Conservation (phyloP, 2,113 vertebrate species). For the Raja brachyura region DNA sequence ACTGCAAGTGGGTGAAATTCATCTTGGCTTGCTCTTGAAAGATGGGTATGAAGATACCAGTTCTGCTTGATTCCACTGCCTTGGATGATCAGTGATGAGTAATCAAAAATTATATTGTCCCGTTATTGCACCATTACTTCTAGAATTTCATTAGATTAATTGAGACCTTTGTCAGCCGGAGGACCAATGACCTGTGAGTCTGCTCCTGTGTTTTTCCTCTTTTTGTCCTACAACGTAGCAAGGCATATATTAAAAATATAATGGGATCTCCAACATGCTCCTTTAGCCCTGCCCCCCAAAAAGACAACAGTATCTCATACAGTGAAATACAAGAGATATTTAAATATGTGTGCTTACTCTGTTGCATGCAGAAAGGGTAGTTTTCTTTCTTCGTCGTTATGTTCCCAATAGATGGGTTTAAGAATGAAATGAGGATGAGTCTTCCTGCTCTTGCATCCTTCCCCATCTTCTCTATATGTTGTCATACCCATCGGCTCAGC, state of each 20-base stretch:
- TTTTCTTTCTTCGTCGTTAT: not conserved
- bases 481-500: not conserved
- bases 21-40: no score
- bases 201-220: not conserved
- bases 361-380: not conserved
- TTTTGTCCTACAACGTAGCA: not conserved
- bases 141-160: not conserved
- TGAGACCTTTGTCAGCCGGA: not conserved
- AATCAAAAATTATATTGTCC: not conserved
- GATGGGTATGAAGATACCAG: no score
- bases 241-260: no score
- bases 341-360: not conserved
- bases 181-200: not conserved
- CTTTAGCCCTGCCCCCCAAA: not conserved
- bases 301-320: not conserved
- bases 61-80: no score
- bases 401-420: not conserved
- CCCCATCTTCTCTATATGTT: not conserved
- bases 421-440: not conserved
- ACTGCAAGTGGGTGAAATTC: no score
- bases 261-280: not conserved
- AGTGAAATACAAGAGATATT: not conserved
- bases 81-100: no score
- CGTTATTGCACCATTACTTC: not conserved
- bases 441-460: not conserved